These are phyloP conservation scores for Promerops cafer DNA, from an alignment of 2,113 vertebrate genomes.

Conservation along the genomic window DNA sequence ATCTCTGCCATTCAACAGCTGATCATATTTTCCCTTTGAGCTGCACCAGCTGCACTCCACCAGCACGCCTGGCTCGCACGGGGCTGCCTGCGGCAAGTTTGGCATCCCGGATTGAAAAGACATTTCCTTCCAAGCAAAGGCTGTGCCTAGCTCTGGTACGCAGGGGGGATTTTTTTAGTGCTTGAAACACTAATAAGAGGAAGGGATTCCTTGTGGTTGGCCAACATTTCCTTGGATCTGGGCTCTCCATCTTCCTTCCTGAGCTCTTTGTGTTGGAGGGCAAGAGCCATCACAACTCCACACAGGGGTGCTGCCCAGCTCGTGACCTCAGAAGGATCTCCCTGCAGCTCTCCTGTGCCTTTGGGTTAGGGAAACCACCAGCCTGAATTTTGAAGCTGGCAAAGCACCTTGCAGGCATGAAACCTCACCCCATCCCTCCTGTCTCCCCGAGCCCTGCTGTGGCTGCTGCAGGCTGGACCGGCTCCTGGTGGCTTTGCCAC, in stretches of 20 bases:
- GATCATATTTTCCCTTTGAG: not conserved
- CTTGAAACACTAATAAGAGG: not conserved
- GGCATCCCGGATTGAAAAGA: not conserved
- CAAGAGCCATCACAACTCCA: not conserved
- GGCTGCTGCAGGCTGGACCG: fast-evolving
- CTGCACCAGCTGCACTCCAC: not conserved
- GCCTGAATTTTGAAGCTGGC: not conserved
- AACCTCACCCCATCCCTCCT: not conserved
- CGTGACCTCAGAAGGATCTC: not conserved
- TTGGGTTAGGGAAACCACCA: not conserved
- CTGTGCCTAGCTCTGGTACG: not conserved
- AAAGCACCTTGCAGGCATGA: not conserved
- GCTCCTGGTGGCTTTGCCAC: not conserved
- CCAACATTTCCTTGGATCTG: not conserved
- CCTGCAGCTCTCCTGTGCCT: not conserved
- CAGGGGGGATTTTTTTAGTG: not conserved
- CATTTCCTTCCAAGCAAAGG: not conserved
- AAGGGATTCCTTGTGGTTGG: not conserved
- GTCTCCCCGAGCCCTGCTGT: not conserved
- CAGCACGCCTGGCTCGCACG: fast-evolving
- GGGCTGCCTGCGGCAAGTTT: not conserved
- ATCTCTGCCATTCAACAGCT: not conserved
- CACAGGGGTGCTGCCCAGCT: not conserved
- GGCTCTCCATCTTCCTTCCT: not conserved
- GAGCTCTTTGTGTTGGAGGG: not conserved